Percentiles rank a stretch among this genome's conserved stretches.
phyloP scores from a whole-genome alignment of 2,888 invertebrate species.

The Apoderus coryli region DNA sequence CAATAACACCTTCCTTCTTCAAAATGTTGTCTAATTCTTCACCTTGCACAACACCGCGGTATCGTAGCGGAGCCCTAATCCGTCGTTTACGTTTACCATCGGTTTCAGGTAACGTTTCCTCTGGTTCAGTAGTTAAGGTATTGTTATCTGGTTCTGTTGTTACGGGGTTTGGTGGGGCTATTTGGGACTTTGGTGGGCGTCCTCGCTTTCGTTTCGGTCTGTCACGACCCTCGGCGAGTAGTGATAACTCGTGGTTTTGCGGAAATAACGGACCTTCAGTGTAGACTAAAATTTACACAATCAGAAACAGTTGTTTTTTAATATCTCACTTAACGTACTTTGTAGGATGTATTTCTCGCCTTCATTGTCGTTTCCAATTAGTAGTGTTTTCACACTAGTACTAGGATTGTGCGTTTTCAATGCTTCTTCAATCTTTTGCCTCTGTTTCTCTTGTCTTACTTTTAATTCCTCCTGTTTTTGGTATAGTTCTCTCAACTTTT shows the following conservation, averaged over 20 bases:
- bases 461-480: constrained; percentile 33
- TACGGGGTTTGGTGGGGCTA: no score
- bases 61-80: constrained; percentile 49
- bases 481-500: constrained; percentile 37
- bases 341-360: constrained; percentile 37
- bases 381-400: constrained; percentile 29
- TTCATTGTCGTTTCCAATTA: constrained; percentile 27
- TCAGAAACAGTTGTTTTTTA: neutral
- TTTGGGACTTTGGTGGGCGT: constrained; percentile 45
- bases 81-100: constrained; percentile 42
- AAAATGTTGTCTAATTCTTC: constrained; percentile 61
- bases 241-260: constrained; percentile 46
- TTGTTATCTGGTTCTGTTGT: constrained; percentile 14
- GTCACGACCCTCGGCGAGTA: constrained; percentile 48
- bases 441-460: constrained; percentile 29
- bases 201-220: constrained; percentile 55
- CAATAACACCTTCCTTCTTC: constrained; percentile 55
- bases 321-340: constrained; percentile 30
- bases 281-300: constrained; percentile 10
- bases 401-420: constrained; percentile 28
- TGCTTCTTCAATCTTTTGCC: constrained; percentile 26
- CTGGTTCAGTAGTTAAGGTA: constrained; percentile 15
- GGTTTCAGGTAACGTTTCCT: constrained; percentile 5
- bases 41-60: constrained; percentile 49
- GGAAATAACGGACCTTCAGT: constrained; percentile 48